Conservation (phyloP, 1,140 invertebrate genomes). For the Halesus radiatus region DNA sequence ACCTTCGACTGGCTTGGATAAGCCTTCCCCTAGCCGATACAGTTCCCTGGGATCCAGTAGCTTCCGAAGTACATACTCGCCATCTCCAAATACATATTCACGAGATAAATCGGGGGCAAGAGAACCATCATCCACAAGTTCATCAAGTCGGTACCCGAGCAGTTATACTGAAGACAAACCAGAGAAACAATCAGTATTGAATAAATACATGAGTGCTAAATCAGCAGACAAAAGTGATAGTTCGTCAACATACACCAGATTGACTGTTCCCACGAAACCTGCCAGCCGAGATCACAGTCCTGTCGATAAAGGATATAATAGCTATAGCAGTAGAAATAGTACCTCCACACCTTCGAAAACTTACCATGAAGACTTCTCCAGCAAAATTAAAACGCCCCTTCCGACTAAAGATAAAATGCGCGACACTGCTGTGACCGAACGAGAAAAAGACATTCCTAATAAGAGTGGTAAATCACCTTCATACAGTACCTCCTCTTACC, state of each 20-base stretch:
- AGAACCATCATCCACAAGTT: conserved; percentile 22
- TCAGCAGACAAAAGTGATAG: conserved; percentile 41
- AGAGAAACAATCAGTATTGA: conserved; percentile 49
- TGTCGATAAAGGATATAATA: conserved; percentile 57
- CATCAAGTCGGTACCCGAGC: conserved; percentile 40
- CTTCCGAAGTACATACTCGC: conserved; percentile 41
- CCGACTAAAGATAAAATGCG: conserved; percentile 40
- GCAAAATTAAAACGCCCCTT: conserved; percentile 23
- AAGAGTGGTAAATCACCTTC: conserved; percentile 68
- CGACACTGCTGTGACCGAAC: conserved; percentile 40
- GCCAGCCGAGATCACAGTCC: conserved; percentile 64
- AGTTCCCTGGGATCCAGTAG: conserved; percentile 33
- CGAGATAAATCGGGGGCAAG: conserved; percentile 50
- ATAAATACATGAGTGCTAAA: conserved; percentile 50
- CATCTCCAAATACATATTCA: conserved; percentile 43
- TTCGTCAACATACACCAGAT: conserved; percentile 39
- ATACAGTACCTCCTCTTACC: conserved; percentile 62
- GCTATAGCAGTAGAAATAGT: conserved; percentile 39
- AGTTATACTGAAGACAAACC: conserved; percentile 46
- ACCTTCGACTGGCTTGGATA: conserved; percentile 33
- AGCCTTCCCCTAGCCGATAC: conserved; percentile 42
- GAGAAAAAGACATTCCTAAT: conserved; percentile 69
- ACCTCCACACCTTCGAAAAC: conserved; percentile 27
- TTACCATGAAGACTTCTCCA: conserved; percentile 25
- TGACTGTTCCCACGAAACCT: conserved; percentile 58